Base-by-base conservation (phyloP, 2,113 vertebrate genomes). In the Theristicus caerulescens region DNA sequence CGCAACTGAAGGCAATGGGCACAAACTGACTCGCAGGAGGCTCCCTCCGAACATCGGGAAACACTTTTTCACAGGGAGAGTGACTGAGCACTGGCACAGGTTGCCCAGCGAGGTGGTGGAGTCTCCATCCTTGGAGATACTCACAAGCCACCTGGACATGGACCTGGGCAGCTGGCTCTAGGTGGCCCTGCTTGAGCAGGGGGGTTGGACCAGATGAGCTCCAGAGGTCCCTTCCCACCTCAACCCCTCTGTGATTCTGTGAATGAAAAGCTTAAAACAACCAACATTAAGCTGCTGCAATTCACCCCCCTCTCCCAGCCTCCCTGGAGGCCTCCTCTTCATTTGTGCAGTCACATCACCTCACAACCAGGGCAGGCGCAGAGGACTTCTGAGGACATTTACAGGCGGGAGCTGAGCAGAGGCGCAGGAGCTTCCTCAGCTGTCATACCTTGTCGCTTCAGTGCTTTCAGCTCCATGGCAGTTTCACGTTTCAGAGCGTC, bases 401-500 rank as follows among this genome's bases (percentile, higher is more conserved):
- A 54, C 2, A 34, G 36, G 65, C 3, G 0, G 38, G 11, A 91
- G n/a, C 69, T 81, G 88, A 65, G 76, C 62, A 64, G 54, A 58
- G 25, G 59, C 2, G 15, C 69, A 82, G 17, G 9, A 11, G 36
- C 19, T 20, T 70, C 82, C 82, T 92, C 42, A 19, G 65, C 83
- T 71, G 70, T 44, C 73, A 3, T 5, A 62, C 16, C 61, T 51
- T 29, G 7, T 44, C 0, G 0, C 61, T 71, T 55, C 66, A 22
- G 18, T 9, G 59, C 46, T 71, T 78, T 79, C 4, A 42, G 10
- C 57, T 82, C 38, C 32, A 3, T 0, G 4, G 70, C 52, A 47
- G 18, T 38, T 91, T 74, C 21, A 36, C 40, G 16, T 74, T 89
- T 78, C 81, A 83, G 76, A 69, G 58, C 27, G 1, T 44, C n/a